phyloP scores from a whole-genome alignment of 1,140 invertebrate species.

The Bombus terrestris region DNA sequence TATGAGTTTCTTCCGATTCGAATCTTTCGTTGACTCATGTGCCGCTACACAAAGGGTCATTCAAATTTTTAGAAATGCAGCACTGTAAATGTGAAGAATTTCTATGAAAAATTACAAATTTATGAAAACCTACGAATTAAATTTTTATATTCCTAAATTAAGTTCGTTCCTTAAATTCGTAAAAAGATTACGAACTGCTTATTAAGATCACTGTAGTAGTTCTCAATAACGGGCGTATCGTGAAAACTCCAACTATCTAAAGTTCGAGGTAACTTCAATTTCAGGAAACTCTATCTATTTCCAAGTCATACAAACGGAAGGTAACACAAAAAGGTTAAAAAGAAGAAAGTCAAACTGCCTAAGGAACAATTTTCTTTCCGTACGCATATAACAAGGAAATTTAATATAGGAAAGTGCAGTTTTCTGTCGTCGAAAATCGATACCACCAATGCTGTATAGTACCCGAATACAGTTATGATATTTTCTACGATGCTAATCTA shows the following conservation, averaged over 20 bases:
- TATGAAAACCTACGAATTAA: too few relatives aligned
- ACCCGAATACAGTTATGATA: neutral
- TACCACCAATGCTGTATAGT: neutral
- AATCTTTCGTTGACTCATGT: too few relatives aligned
- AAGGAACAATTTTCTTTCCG: neutral
- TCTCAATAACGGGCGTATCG: neutral
- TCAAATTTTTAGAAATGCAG: too few relatives aligned
- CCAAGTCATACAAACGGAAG: neutral
- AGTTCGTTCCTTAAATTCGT: too few relatives aligned
- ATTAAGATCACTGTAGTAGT: too few relatives aligned
- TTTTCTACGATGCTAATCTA: neutral
- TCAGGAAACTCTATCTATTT: neutral
- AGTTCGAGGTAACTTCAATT: neutral
- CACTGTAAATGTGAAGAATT: too few relatives aligned
- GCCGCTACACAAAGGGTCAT: too few relatives aligned
- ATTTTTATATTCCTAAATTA: too few relatives aligned
- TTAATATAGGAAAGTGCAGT: slow-evolving; percentile 11
- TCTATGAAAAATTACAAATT: too few relatives aligned
- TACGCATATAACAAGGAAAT: neutral
- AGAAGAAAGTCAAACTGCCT: neutral
- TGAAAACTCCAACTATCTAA: neutral
- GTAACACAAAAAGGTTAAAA: too few relatives aligned
- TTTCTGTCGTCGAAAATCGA: slow-evolving; percentile 14
- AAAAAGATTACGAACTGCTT: too few relatives aligned
- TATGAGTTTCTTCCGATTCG: too few relatives aligned